Evolutionary conservation across 1,140 invertebrate genomes (phyloP).

Genomic region (Heliconius nattereri): DNA sequence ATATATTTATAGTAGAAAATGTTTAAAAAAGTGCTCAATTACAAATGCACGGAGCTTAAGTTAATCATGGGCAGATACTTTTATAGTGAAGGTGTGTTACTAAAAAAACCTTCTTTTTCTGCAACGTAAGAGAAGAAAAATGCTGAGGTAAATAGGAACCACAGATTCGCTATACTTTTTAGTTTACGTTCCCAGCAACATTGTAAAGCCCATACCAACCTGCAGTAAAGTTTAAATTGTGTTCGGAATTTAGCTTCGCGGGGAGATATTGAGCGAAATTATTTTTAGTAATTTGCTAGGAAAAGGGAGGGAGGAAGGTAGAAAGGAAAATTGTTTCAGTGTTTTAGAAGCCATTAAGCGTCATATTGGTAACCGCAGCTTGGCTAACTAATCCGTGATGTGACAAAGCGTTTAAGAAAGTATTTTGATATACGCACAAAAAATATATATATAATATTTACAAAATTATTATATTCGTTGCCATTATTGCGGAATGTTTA

Average conservation of each 20-base stretch:
- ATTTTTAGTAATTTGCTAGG: constrained; percentile 22
- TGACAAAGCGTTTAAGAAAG: too few relatives aligned
- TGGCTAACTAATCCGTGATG: too few relatives aligned
- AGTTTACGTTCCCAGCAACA: constrained; percentile 21
- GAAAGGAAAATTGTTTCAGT: neutral
- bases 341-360: neutral
- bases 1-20: too few relatives aligned
- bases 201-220: constrained; percentile 18
- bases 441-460: too few relatives aligned
- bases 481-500: too few relatives aligned
- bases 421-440: too few relatives aligned
- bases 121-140: neutral
- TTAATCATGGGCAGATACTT: too few relatives aligned
- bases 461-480: too few relatives aligned
- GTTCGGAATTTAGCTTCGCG: constrained; percentile 24
- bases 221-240: constrained; percentile 35
- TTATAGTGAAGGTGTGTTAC: neutral
- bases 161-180: constrained; percentile 10
- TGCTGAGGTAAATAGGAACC: constrained; percentile 7
- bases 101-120: neutral
- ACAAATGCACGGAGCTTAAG: too few relatives aligned
- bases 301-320: too few relatives aligned
- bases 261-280: constrained; percentile 21
- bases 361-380: too few relatives aligned
- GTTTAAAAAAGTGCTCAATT: too few relatives aligned